phyloP scores from a whole-genome alignment of 2,113 vertebrate genomes.

The Choloepus hoffmanni region DNA sequence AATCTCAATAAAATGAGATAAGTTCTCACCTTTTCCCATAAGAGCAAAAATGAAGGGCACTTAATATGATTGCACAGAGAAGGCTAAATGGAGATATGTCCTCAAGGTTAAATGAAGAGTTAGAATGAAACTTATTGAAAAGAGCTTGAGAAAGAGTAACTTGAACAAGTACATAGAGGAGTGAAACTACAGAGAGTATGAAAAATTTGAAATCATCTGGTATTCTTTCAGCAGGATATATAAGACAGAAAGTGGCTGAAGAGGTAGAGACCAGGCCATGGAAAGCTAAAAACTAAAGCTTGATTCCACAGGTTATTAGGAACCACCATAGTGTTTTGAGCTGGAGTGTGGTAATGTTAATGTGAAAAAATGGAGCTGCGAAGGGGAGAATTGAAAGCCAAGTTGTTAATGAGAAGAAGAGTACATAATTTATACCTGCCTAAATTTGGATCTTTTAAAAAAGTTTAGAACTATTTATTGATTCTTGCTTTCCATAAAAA shows the following conservation, averaged over 20 bases:
- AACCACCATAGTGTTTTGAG: background rate
- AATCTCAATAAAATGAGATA: background rate
- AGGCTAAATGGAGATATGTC: background rate
- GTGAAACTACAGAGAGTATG: background rate
- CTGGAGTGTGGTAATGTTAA: background rate
- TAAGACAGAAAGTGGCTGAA: background rate
- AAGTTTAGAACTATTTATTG: slow-evolving; percentile 57
- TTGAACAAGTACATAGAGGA: background rate
- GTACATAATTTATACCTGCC: background rate
- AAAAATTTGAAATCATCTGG: background rate
- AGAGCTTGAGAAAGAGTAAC: background rate
- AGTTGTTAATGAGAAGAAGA: background rate
- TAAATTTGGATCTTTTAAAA: too few relatives aligned
- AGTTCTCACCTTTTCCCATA: background rate
- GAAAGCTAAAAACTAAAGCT: background rate
- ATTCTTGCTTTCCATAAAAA: background rate
- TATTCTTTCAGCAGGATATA: background rate
- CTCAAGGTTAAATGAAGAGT: background rate
- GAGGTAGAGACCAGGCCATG: background rate
- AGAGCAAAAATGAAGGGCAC: background rate
- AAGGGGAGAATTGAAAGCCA: background rate
- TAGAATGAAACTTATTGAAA: background rate
- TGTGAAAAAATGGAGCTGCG: background rate
- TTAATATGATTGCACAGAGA: background rate
- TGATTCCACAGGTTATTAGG: background rate